Evolutionary conservation across 30 jellyfish, hydroid and myxozoan genomes (phyloP), one percentile per base, ranked within the genome.

Genomic region (Nemopilema nomurai): DNA sequence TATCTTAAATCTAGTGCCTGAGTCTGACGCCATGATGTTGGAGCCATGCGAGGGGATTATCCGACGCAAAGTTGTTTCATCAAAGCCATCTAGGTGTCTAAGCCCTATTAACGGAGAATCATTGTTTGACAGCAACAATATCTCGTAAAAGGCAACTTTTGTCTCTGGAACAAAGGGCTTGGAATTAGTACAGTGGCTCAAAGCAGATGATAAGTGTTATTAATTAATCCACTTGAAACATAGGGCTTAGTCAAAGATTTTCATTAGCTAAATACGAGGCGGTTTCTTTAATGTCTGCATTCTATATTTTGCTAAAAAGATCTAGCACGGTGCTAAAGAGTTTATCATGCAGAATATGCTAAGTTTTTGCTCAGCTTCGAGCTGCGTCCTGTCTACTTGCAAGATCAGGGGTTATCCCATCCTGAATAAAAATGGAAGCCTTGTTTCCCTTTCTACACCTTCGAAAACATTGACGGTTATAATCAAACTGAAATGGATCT

Each of bases 181-280:
- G 66, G 89, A 49, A 80, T 80, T 67, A 80, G 67, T 33, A 81
- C 26, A 72, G 32, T 50, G 67, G 62, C 67, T 80, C 67, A 23
- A 32, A 80, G 89, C 89, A 80, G 89, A 80, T 80, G 89, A 80
- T 80, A 80, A 80, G 78, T 65, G 89, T 80, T 80, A 80, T 66
- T 64, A 80, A 80, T 80, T 53, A 80, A 66, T 71, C 78, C 89
- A 80, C 52, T 80, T 66, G 74, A 66, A 64, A n/a, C 71, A 21
- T 28, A 25, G 27, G 73, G 89, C 71, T 80, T 51, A 80, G 81
- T 66, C 3, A 33, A 17, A 33, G 82, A 80, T 80, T 66, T 80
- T 67, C 89, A 80, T 80, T 80, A 80, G 81, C 76, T 80, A 80
- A 49, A 79, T 78, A 80, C 51, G 41, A 62, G 89, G 62, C 89